These are phyloP conservation scores for Yponomeuta cagnagella DNA, from an alignment of 2,888 invertebrate genomes.

Conservation along the genomic window DNA sequence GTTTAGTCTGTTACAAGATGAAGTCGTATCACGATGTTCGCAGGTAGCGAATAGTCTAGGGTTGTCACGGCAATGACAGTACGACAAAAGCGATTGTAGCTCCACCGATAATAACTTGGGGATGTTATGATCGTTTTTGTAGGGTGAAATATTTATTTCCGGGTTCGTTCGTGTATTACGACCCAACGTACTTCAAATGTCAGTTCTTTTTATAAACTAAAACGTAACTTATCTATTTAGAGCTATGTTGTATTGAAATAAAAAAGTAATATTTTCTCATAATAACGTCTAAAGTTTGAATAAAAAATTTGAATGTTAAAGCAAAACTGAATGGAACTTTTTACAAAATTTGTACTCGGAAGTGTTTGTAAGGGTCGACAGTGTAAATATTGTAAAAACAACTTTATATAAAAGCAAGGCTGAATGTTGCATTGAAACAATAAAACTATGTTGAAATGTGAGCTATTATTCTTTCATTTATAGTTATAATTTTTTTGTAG, in stretches of 20 bases:
- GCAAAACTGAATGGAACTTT: constrained; percentile 48
- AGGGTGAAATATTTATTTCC: constrained; percentile 31
- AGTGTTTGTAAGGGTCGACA: constrained; percentile 42
- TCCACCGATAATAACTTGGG: constrained; percentile 60
- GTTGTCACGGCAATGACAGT: constrained; percentile 77
- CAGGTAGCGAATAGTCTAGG: constrained; percentile 82
- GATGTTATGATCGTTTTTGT: constrained; percentile 72
- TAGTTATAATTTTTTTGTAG: too few relatives aligned
- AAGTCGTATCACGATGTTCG: constrained; percentile 83
- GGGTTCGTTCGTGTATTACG: constrained; percentile 31
- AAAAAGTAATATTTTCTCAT: constrained; percentile 50
- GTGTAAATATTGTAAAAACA: constrained; percentile 71
- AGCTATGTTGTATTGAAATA: constrained; percentile 12
- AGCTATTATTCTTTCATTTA: constrained; percentile 24
- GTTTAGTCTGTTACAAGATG: constrained; percentile 88
- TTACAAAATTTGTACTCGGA: constrained; percentile 68
- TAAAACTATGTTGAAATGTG: constrained; percentile 70
- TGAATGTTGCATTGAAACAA: constrained; percentile 72
- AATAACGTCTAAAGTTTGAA: constrained; percentile 23
- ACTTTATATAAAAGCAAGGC: constrained; percentile 73
- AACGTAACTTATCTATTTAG: constrained; percentile 6
- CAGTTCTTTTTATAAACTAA: neutral
- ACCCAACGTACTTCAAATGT: neutral
- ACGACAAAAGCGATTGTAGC: constrained; percentile 70
- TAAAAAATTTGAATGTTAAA: constrained; percentile 33